Conservation (phyloP, 2,888 invertebrate species). For the Dryocosmus kuriphilus region DNA sequence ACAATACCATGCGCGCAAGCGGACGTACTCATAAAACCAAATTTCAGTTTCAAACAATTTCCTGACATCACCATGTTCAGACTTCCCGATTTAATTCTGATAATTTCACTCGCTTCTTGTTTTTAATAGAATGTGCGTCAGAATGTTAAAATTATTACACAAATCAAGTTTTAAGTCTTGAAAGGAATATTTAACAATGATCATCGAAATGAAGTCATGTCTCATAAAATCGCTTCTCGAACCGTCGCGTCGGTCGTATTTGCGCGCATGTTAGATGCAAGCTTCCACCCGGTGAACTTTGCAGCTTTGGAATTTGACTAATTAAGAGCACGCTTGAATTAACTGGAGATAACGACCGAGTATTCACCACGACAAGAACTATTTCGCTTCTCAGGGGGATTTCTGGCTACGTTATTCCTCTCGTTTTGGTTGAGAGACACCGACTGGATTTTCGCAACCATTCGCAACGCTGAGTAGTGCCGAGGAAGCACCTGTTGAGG, state of each 20-base stretch:
- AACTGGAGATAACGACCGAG: conserved; percentile 60
- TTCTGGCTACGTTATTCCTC: conserved; percentile 46
- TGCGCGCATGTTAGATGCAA: conserved; percentile 6
- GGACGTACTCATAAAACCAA: too few species aligned
- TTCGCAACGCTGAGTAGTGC: conserved; percentile 47
- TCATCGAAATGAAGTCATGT: background rate
- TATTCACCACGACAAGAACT: conserved; percentile 47
- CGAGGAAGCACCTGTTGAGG: conserved; percentile 52
- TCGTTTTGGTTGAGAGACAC: conserved; percentile 52
- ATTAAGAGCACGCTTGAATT: conserved; percentile 67
- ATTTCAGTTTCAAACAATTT: too few species aligned
- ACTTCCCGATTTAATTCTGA: background rate
- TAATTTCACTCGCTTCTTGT: background rate
- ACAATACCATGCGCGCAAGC: too few species aligned
- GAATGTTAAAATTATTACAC: background rate
- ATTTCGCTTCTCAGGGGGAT: conserved; percentile 39
- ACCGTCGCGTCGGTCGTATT: conserved; percentile 25
- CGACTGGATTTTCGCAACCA: conserved; percentile 45
- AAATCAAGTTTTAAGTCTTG: background rate
- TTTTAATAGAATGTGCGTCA: background rate
- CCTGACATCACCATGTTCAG: too few species aligned
- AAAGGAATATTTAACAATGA: background rate
- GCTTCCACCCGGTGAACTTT: conserved; percentile 23
- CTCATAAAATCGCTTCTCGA: too few species aligned
- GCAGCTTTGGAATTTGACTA: conserved; percentile 50